A percentile compares a stretch with the other conserved stretches of the same genome.
Conservation (phyloP, 2,113 vertebrate species). For the Manacus vitellinus region DNA sequence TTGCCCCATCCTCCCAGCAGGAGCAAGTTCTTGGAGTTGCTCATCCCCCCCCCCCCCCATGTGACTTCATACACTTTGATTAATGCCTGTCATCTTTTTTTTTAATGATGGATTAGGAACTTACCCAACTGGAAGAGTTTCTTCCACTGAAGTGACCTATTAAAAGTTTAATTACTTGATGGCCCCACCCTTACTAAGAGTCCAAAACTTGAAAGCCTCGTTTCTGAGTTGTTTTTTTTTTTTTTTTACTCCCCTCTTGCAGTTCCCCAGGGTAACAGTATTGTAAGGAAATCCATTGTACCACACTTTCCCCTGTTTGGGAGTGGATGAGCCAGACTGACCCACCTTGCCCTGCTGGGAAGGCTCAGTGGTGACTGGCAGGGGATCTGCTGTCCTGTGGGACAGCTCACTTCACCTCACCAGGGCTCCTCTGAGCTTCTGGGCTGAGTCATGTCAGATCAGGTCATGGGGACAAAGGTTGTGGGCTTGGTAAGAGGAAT, state of each 20-base stretch:
- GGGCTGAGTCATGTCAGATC: conserved; percentile 25
- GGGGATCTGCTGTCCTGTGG: neutral
- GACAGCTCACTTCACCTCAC: neutral
- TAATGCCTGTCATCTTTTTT: conserved; percentile 43
- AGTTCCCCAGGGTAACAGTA: neutral
- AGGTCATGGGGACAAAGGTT: conserved; percentile 38
- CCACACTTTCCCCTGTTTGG: neutral
- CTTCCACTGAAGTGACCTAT: conserved; percentile 67
- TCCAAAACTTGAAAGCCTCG: conserved; percentile 43
- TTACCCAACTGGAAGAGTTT: conserved; percentile 70
- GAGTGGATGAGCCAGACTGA: neutral
- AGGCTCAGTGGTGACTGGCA: neutral
- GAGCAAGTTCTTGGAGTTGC: conserved; percentile 37
- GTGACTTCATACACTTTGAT: conserved; percentile 58
- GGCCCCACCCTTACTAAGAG: conserved; percentile 59
- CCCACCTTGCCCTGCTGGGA: neutral
- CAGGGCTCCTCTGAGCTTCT: neutral
- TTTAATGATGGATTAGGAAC: conserved; percentile 64
- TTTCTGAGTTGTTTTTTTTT: neutral
- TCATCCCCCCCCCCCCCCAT: neutral
- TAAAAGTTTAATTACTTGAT: conserved; percentile 65
- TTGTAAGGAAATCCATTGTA: neutral
- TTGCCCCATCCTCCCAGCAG: conserved; percentile 45
- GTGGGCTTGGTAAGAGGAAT: conserved; percentile 25
- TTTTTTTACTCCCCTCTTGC: neutral